These are phyloP conservation scores for Sinella curviseta DNA, from an alignment of 1,140 invertebrate species.

Conservation along the genomic window DNA sequence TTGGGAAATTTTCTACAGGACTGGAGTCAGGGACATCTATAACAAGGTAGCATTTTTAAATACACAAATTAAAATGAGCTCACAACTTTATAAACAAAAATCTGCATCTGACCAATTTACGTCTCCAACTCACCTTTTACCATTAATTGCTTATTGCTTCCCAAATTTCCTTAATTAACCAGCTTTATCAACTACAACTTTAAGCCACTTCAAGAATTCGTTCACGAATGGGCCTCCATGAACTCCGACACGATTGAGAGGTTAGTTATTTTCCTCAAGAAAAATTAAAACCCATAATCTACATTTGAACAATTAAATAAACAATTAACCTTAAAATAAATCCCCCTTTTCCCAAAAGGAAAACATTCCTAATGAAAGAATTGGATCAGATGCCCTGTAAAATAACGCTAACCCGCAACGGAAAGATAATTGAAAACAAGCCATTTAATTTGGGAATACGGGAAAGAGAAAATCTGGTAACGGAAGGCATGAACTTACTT, in stretches of 20 bases:
- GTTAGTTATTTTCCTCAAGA: too few relatives aligned
- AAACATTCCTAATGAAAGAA: slow-evolving; percentile 14
- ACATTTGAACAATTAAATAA: too few relatives aligned
- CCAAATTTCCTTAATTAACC: not conserved
- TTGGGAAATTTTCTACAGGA: slow-evolving; percentile 22
- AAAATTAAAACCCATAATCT: too few relatives aligned
- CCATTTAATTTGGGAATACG: not conserved
- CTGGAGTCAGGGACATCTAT: slow-evolving; percentile 38
- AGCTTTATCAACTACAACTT: slow-evolving; percentile 35
- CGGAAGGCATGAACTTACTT: slow-evolving; percentile 38
- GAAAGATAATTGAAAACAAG: not conserved
- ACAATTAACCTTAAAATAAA: too few relatives aligned
- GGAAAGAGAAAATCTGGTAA: slow-evolving; percentile 35
- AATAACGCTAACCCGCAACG: not conserved
- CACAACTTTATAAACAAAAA: too few relatives aligned
- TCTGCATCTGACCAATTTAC: too few relatives aligned
- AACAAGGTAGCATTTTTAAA: not conserved
- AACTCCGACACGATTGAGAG: not conserved
- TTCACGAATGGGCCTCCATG: slow-evolving; percentile 37
- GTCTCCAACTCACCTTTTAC: too few relatives aligned
- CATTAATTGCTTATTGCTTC: too few relatives aligned
- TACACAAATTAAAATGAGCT: not conserved
- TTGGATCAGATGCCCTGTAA: not conserved
- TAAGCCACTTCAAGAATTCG: slow-evolving; percentile 40
- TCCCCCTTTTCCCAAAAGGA: too few relatives aligned